Percentiles rank a stretch among this genome's conserved stretches.
Conservation (phyloP, 2,113 vertebrate species). For the Rallus limicola region DNA sequence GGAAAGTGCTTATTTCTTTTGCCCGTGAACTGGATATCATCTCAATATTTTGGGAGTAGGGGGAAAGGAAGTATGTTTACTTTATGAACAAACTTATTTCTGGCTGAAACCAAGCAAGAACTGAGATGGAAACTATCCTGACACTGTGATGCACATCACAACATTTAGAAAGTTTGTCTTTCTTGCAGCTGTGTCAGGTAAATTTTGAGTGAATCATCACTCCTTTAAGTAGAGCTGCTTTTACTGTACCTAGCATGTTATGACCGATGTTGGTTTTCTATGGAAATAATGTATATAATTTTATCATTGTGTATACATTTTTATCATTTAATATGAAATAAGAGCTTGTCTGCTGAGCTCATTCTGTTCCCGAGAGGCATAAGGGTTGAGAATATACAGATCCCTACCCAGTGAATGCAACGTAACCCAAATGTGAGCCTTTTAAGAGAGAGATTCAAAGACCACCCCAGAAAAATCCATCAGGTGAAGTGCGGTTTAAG, state of each 20-base stretch:
- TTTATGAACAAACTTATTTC: neutral
- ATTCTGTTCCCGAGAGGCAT: neutral
- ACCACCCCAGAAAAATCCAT: neutral
- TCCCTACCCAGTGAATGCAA: neutral
- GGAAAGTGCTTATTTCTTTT: constrained; percentile 3
- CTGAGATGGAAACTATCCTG: neutral
- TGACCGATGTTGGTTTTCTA: rapidly evolving
- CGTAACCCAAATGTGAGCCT: neutral
- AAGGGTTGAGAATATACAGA: neutral
- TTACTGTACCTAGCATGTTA: neutral
- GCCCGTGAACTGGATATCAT: neutral
- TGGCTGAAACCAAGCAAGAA: neutral
- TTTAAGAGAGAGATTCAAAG: neutral
- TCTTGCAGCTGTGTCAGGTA: neutral
- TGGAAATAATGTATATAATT: too few species aligned
- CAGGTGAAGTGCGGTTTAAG: neutral
- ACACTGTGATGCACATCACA: neutral
- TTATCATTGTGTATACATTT: neutral
- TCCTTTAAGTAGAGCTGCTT: neutral
- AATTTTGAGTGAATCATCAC: neutral
- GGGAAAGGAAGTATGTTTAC: neutral
- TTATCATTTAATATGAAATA: neutral
- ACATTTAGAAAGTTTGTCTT: neutral
- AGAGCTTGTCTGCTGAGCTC: neutral
- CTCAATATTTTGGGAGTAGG: neutral